These are phyloP conservation scores for Hiodon tergisus DNA, from an alignment of 2,113 vertebrate genomes.

Conservation along the genomic window DNA sequence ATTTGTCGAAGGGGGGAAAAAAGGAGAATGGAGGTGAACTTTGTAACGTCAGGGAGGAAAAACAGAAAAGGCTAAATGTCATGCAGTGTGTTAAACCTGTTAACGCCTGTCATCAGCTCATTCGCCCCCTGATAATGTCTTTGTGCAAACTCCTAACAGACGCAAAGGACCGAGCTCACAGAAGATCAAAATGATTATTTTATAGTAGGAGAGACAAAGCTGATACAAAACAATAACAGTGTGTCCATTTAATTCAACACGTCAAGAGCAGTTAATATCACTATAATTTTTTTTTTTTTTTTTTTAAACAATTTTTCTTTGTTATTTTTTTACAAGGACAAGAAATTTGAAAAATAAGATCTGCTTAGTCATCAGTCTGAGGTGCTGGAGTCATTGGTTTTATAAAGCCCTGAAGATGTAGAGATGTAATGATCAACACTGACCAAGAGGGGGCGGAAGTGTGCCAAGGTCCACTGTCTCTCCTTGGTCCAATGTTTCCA, in stretches of 20 bases:
- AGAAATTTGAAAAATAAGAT: no score
- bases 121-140: not conserved
- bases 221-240: no score
- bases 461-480: slow-evolving; percentile 61
- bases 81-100: not conserved
- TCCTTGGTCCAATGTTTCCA: slow-evolving; percentile 64
- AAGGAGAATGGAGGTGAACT: not conserved
- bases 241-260: no score
- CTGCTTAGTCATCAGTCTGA: no score
- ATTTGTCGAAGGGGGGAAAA: slow-evolving; percentile 33
- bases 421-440: slow-evolving; percentile 33
- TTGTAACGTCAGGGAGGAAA: not conserved
- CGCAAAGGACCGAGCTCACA: not conserved
- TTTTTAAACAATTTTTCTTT: no score
- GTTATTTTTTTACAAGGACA: no score
- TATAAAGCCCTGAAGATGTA: not conserved
- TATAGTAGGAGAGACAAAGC: no score
- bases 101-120: slow-evolving; percentile 3
- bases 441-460: slow-evolving; percentile 76
- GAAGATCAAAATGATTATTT: not conserved
- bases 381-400: no score
- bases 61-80: not conserved
- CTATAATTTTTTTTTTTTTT: no score
- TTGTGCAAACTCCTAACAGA: not conserved
- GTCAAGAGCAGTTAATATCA: no score